phyloP scores from a whole-genome alignment of 1,140 invertebrate genomes.

The Ptiloglossa arizonensis region DNA sequence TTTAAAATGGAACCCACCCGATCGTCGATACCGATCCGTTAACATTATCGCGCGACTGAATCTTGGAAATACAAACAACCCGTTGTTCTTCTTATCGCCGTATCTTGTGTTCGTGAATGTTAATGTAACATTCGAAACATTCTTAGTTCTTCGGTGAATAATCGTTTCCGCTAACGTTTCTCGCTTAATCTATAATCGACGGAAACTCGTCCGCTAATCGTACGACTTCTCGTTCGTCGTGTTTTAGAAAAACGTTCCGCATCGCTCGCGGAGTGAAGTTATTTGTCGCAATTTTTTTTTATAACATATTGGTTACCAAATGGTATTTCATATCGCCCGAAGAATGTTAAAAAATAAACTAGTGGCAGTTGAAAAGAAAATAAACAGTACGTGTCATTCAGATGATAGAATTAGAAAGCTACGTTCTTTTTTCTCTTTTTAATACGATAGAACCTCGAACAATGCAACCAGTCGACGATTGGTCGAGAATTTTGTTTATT shows the following conservation, averaged over 20 bases:
- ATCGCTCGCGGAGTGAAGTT: slow-evolving; percentile 8
- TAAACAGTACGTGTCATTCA: too few species aligned
- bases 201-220: not conserved
- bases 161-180: slow-evolving; percentile 23
- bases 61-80: slow-evolving; percentile 11
- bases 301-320: too few species aligned
- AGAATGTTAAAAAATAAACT: too few species aligned
- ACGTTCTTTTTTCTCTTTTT: too few species aligned
- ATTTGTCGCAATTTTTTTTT: slow-evolving; percentile 1
- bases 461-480: too few species aligned
- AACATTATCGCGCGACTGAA: not conserved
- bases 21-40: not conserved
- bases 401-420: too few species aligned
- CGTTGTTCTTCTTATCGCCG: slow-evolving; percentile 1
- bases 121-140: slow-evolving; percentile 33
- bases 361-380: too few species aligned
- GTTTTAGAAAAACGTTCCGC: not conserved
- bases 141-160: not conserved
- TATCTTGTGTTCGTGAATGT: slow-evolving; percentile 2
- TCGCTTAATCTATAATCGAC: slow-evolving; percentile 17
- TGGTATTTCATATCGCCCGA: too few species aligned
- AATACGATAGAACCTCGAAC: too few species aligned
- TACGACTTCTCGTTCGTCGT: not conserved
- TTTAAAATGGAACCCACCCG: slow-evolving; percentile 1
- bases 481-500: too few species aligned